Evolutionary conservation across 2,797 vertebrate genomes (phyloP).

Genomic region (Antrozous pallidus): DNA sequence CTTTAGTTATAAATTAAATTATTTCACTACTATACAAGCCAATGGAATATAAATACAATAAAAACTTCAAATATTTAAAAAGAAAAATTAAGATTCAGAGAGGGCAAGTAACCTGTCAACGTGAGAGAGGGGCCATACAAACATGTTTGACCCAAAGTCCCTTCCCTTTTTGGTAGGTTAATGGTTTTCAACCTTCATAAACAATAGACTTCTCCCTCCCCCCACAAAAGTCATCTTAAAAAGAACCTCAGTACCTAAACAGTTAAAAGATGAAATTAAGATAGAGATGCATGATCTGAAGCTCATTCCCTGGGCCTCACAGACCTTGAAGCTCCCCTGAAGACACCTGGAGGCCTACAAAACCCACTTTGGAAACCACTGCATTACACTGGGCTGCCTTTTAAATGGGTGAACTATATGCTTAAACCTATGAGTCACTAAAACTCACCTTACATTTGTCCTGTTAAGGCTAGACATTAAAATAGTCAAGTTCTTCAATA

Average conservation of each 20-base stretch:
- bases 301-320: not conserved
- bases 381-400: not conserved
- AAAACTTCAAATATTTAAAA: conserved; percentile 37
- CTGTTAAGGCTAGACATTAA: not conserved
- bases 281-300: not conserved
- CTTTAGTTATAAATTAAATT: not conserved
- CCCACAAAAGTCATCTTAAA: not conserved
- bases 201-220: rapidly evolving
- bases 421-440: not conserved
- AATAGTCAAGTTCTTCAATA: not conserved
- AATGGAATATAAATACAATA: not conserved
- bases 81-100: not conserved
- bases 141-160: not conserved
- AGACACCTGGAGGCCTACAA: not conserved
- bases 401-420: not conserved
- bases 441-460: not conserved
- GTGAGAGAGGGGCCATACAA: not conserved
- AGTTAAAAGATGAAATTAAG: not conserved
- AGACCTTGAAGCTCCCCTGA: not conserved
- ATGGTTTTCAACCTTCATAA: not conserved
- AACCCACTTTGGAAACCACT: not conserved
- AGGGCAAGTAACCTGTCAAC: not conserved
- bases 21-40: not conserved
- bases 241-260: not conserved
- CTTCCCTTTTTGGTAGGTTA: not conserved